These are phyloP conservation scores for Linyphia triangularis DNA, from an alignment of 2,888 invertebrate genomes.

Conservation along the genomic window DNA sequence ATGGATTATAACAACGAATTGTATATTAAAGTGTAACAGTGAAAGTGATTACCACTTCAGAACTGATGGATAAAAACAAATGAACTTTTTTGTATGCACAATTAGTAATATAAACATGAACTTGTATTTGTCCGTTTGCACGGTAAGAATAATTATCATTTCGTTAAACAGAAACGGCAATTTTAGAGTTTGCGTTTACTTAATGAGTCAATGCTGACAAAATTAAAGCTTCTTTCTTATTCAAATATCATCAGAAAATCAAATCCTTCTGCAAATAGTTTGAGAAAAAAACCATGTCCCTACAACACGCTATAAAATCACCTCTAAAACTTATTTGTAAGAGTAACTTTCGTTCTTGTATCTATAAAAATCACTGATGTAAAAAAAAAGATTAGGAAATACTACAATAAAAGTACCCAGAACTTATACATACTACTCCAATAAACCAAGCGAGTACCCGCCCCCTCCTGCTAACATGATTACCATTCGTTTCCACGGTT, in stretches of 20 bases:
- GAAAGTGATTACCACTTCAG: no score
- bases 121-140: not conserved
- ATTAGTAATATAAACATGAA: not conserved
- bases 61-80: no score
- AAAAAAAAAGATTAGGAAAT: conserved; percentile 34
- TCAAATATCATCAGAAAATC: not conserved
- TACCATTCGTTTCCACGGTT: conserved; percentile 11
- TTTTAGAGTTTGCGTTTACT: not conserved
- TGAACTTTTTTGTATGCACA: not conserved
- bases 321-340: conserved; percentile 27
- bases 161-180: not conserved
- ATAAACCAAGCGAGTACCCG: conserved; percentile 26
- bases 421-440: conserved; percentile 29
- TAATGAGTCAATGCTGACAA: not conserved
- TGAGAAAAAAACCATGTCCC: not conserved
- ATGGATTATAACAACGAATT: no score
- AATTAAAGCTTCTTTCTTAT: not conserved
- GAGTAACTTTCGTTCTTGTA: not conserved
- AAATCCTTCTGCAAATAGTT: not conserved
- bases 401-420: conserved; percentile 34
- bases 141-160: not conserved
- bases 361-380: not conserved
- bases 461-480: not conserved
- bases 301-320: not conserved
- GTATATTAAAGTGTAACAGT: no score